These are phyloP conservation scores for Scelioninae gen. 2 DNA, from an alignment of 2,888 invertebrate species.

Conservation along the genomic window DNA sequence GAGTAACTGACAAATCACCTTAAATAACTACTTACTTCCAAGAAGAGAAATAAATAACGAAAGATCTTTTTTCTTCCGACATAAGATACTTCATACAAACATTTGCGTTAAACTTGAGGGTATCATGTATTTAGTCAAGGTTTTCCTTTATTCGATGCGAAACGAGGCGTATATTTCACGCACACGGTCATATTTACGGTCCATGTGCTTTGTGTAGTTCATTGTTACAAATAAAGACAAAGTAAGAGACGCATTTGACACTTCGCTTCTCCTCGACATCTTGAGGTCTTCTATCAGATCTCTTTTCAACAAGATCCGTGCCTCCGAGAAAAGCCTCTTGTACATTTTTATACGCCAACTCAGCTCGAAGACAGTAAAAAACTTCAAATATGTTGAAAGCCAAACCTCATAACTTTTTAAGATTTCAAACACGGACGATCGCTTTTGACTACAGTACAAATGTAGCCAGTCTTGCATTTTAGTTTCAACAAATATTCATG, in stretches of 20 bases:
- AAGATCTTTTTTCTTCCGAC: neutral
- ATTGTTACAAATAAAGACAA: constrained; percentile 50
- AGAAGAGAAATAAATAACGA: too few relatives aligned
- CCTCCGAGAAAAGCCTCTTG: constrained; percentile 29
- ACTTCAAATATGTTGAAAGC: constrained; percentile 13
- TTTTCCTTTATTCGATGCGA: constrained; percentile 29
- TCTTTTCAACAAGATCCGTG: constrained; percentile 38
- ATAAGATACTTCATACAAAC: constrained; percentile 8
- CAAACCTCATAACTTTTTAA: neutral
- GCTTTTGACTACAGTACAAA: too few relatives aligned
- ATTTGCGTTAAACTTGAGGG: constrained; percentile 13
- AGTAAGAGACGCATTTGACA: constrained; percentile 47
- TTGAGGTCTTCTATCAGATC: constrained; percentile 45
- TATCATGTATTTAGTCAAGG: constrained; percentile 46
- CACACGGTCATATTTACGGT: constrained; percentile 42
- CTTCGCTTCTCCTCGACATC: constrained; percentile 37
- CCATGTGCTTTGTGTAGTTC: constrained; percentile 38
- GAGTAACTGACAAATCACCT: too few relatives aligned
- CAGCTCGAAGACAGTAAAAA: constrained; percentile 8
- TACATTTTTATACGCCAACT: constrained; percentile 23
- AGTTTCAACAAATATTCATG: too few relatives aligned
- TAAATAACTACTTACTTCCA: too few relatives aligned
- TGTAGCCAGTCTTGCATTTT: too few relatives aligned
- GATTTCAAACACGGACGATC: too few relatives aligned
- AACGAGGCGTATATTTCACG: constrained; percentile 24